These are phyloP conservation scores for Onthophagus taurus DNA, from an alignment of 1,140 invertebrate genomes.

Conservation along the genomic window DNA sequence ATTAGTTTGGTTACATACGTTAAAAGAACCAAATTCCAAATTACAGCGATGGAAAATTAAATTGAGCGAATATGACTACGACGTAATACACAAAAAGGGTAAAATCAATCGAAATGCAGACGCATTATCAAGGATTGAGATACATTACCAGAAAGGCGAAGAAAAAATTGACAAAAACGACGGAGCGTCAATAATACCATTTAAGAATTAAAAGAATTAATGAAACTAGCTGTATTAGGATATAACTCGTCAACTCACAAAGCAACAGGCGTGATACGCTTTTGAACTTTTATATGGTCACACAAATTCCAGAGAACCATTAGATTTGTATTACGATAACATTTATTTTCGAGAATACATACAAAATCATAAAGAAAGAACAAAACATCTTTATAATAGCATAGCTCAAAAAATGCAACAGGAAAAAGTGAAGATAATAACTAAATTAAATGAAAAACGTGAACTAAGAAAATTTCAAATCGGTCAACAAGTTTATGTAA, in stretches of 20 bases:
- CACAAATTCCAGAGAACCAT: background rate
- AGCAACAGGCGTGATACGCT: background rate
- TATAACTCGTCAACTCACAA: background rate
- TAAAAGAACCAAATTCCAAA: constrained; percentile 35
- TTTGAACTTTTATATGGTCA: background rate
- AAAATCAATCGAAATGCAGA: constrained; percentile 14
- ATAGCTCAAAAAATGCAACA: background rate
- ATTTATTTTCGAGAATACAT: background rate
- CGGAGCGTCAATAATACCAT: too few species aligned
- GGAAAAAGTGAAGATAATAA: background rate
- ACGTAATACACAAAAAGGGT: constrained; percentile 25
- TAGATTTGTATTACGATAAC: background rate
- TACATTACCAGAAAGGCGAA: too few species aligned
- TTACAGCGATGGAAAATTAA: constrained; percentile 29
- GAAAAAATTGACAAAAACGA: too few species aligned
- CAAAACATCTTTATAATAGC: background rate
- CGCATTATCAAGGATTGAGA: constrained; percentile 7
- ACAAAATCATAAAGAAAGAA: background rate
- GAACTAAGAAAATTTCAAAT: background rate
- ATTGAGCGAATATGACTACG: constrained; percentile 32
- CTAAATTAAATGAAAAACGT: background rate
- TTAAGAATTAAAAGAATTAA: too few species aligned
- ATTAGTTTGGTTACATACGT: constrained; percentile 38
- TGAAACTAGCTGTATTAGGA: background rate
- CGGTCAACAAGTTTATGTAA: constrained; percentile 1